These are phyloP conservation scores for Mallotus villosus DNA, from an alignment of 2,797 vertebrate species.

Conservation along the genomic window DNA sequence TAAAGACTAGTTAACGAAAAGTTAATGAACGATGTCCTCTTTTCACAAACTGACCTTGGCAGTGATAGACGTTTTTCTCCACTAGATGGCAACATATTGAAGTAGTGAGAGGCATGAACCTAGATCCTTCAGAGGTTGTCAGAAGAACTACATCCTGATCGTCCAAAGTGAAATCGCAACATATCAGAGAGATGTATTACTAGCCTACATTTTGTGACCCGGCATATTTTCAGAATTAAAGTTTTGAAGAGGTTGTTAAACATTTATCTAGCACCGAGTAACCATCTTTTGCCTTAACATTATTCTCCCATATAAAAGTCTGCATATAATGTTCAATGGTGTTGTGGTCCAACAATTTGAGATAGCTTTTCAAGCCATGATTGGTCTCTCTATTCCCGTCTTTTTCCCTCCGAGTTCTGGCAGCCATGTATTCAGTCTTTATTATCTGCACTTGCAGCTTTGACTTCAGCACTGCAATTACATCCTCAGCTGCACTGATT, in stretches of 20 bases:
- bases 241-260: too few species aligned
- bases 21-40: not conserved
- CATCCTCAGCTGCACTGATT: slow-evolving; percentile 79
- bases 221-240: too few species aligned
- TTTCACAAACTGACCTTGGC: not conserved
- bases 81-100: slow-evolving; percentile 11
- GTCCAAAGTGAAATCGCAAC: too few species aligned
- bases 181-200: too few species aligned
- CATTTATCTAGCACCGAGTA: too few species aligned
- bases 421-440: slow-evolving; percentile 68
- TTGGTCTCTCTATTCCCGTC: slow-evolving; percentile 61
- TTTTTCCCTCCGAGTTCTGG: slow-evolving; percentile 65
- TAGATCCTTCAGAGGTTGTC: not conserved
- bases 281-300: too few species aligned
- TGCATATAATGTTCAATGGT: too few species aligned
- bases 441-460: slow-evolving; percentile 81
- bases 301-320: too few species aligned
- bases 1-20: not conserved
- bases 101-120: not conserved
- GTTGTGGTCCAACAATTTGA: not conserved
- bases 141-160: too few species aligned
- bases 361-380: not conserved
- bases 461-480: slow-evolving; percentile 77
- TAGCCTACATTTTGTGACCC: too few species aligned
- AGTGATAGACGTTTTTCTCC: not conserved